phyloP scores from a whole-genome alignment of 2,888 invertebrate species.

The Drosophila ezoana region DNA sequence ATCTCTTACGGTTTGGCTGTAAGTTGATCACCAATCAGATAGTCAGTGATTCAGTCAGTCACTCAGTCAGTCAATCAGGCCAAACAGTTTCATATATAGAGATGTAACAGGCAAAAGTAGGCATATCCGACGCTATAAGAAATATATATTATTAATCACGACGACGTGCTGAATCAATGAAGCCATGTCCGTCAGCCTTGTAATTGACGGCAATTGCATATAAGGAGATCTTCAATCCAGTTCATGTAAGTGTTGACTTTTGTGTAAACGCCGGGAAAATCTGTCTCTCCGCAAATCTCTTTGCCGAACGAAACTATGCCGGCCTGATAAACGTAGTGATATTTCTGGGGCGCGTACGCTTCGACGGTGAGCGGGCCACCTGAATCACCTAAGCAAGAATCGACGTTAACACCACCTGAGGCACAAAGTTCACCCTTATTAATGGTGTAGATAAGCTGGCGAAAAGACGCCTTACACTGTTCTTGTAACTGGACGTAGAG shows the following conservation, averaged over 20 bases:
- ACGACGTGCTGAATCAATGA: no score
- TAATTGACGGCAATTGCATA: no score
- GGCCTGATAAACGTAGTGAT: conserved; percentile 53
- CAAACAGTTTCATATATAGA: no score
- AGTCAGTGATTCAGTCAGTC: conserved; percentile 11
- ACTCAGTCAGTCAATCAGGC: no score
- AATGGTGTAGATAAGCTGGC: neutral
- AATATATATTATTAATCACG: no score
- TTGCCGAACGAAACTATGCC: conserved; percentile 62
- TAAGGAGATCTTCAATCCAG: conserved; percentile 53
- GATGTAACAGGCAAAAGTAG: no score
- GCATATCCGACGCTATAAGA: no score
- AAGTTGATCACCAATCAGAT: no score
- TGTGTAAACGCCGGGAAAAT: conserved; percentile 61
- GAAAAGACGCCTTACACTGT: conserved; percentile 29
- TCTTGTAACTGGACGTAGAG: conserved; percentile 37
- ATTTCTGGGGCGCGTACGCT: conserved; percentile 15
- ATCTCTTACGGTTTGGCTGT: no score
- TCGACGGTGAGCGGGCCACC: conserved; percentile 86
- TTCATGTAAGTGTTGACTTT: conserved; percentile 54
- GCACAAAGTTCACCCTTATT: conserved; percentile 58
- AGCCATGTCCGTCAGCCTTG: no score
- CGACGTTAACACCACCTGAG: conserved; percentile 50
- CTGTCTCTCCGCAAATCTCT: conserved; percentile 34
- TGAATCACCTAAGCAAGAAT: conserved; percentile 87